Percentiles rank a stretch among this genome's conserved stretches.
phyloP scores from a whole-genome alignment of 1,140 invertebrate species.

The Eumaeus atala region DNA sequence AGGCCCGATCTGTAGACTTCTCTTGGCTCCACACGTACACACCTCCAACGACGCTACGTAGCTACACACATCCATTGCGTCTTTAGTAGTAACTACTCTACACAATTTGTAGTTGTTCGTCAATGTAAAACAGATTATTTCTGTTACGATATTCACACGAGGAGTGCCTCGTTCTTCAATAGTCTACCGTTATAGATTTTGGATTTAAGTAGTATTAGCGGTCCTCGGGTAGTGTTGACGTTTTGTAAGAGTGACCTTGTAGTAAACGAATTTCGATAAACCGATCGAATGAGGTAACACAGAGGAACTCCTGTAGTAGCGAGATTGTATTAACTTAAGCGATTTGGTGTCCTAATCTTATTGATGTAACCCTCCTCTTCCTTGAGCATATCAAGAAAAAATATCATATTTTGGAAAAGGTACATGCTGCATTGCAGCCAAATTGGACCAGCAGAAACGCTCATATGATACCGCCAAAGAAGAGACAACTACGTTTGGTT shows the following conservation, averaged over 20 bases:
- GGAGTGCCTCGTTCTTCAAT: constrained; percentile 23
- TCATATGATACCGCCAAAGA: too few relatives aligned
- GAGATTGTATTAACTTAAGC: too few relatives aligned
- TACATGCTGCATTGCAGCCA: too few relatives aligned
- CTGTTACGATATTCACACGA: constrained; percentile 2
- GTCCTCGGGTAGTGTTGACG: constrained; percentile 11
- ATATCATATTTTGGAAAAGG: too few relatives aligned
- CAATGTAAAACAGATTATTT: constrained; percentile 23
- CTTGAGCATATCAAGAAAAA: too few relatives aligned
- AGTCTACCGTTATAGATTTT: constrained; percentile 64
- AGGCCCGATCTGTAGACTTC: constrained; percentile 60
- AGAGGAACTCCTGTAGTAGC: too few relatives aligned
- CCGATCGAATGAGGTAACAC: too few relatives aligned
- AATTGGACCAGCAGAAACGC: too few relatives aligned
- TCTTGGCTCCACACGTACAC: constrained; percentile 37
- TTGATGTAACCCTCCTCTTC: too few relatives aligned
- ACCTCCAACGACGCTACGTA: constrained; percentile 27
- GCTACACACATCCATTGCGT: constrained; percentile 29
- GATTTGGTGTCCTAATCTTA: too few relatives aligned
- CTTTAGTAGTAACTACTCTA: background rate
- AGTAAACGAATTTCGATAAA: background rate
- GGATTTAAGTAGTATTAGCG: constrained; percentile 39
- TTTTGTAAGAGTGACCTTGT: constrained; percentile 13
- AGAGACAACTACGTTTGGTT: too few relatives aligned
- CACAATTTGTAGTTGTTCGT: background rate